phyloP scores from a whole-genome alignment of 2,113 vertebrate species.

The Orthonyx spaldingii region DNA sequence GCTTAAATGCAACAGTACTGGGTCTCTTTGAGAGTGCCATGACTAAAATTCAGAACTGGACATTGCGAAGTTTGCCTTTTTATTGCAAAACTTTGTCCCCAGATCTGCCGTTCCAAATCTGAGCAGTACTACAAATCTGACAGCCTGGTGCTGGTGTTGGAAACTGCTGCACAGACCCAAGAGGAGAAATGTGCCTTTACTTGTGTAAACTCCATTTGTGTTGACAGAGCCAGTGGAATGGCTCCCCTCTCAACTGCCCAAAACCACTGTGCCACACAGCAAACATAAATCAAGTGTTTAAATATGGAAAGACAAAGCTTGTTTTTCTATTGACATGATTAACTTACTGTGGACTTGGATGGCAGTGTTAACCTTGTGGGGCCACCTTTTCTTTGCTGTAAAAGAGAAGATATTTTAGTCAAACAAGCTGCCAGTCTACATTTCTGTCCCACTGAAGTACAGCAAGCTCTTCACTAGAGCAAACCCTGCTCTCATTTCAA shows the following conservation, averaged over 20 bases:
- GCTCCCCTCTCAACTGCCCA: neutral
- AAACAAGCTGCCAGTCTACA: neutral
- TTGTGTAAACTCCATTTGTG: neutral
- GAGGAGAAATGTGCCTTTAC: neutral
- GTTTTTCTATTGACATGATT: neutral
- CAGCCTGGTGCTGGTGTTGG: neutral
- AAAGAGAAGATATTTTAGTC: constrained; percentile 25
- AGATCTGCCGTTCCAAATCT: neutral
- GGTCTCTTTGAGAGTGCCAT: neutral
- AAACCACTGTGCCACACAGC: neutral
- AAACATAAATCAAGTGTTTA: neutral
- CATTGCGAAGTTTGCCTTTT: neutral
- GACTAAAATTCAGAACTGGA: neutral
- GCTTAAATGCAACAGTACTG: neutral
- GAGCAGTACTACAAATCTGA: neutral
- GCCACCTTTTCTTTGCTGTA: constrained; percentile 97
- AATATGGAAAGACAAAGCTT: constrained; percentile 13
- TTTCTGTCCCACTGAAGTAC: neutral
- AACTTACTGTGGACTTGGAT: constrained; percentile 97
- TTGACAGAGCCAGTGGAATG: neutral
- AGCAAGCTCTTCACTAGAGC: neutral
- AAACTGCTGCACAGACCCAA: neutral
- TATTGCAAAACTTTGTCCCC: neutral
- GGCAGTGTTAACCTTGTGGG: constrained; percentile 95
- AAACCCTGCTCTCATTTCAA: neutral